These are phyloP conservation scores for Itoplectis maculator DNA, from an alignment of 2,888 invertebrate species.

Conservation along the genomic window DNA sequence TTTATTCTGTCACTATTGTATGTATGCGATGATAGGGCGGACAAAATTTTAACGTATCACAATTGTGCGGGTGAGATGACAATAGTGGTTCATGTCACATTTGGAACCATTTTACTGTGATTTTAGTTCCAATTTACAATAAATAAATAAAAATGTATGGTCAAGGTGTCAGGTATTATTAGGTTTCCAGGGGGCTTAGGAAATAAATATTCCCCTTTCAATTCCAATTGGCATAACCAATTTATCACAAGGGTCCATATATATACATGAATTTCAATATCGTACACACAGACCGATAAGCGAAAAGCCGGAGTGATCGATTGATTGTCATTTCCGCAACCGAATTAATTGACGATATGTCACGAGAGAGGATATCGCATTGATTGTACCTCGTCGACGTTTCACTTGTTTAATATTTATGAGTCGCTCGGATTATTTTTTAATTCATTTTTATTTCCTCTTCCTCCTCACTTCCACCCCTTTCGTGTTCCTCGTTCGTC, in stretches of 20 bases:
- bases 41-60: background rate
- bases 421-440: slow-evolving; percentile 40
- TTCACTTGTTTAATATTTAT: slow-evolving; percentile 63
- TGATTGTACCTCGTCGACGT: slow-evolving; percentile 63
- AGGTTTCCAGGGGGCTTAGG: background rate
- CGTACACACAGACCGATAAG: background rate
- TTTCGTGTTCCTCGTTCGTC: slow-evolving; percentile 5
- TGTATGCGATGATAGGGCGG: background rate
- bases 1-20: slow-evolving; percentile 18
- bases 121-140: background rate
- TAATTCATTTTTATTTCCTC: slow-evolving; percentile 9
- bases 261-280: background rate
- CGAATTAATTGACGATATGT: slow-evolving; percentile 69
- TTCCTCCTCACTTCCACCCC: slow-evolving; percentile 24
- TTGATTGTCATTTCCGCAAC: slow-evolving; percentile 65
- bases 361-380: slow-evolving; percentile 62
- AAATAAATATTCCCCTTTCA: background rate
- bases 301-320: slow-evolving; percentile 31
- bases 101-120: background rate
- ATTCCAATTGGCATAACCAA: slow-evolving; percentile 3
- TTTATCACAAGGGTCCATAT: background rate
- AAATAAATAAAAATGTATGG: background rate
- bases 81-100: too few relatives aligned
- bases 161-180: background rate
- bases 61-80: too few relatives aligned